Percentiles rank a stretch among this genome's conserved stretches.
Conservation (phyloP, 1,140 invertebrate species). For the Reticulitermes speratus region DNA sequence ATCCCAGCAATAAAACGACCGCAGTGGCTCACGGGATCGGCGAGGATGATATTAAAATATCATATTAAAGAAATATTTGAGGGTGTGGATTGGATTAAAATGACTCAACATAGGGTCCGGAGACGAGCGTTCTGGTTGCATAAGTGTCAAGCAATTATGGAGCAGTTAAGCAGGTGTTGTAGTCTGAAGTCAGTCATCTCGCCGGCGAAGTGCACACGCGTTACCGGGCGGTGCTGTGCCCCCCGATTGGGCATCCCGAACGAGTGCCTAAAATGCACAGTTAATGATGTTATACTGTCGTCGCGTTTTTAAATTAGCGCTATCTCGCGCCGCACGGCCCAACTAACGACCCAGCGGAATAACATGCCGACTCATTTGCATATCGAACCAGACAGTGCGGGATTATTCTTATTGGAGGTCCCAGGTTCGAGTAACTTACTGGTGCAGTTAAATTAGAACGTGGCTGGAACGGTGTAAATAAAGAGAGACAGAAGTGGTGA, state of each 20-base stretch:
- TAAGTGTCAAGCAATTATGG: too few species aligned
- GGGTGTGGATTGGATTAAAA: too few species aligned
- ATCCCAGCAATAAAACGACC: too few species aligned
- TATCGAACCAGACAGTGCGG: neutral
- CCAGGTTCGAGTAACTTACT: neutral
- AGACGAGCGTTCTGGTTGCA: too few species aligned
- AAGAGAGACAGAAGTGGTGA: neutral
- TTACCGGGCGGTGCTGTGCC: neutral
- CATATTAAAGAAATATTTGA: too few species aligned
- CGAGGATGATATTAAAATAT: too few species aligned
- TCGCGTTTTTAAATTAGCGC: neutral
- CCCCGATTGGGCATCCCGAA: neutral
- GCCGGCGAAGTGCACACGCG: neutral
- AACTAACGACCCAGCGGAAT: neutral
- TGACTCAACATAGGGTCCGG: too few species aligned
- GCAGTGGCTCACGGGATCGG: too few species aligned
- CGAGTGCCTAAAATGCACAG: neutral
- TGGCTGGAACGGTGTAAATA: neutral
- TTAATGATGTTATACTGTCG: conserved; percentile 16
- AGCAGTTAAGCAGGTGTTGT: too few species aligned
- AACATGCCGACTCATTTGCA: neutral
- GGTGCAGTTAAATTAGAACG: neutral
- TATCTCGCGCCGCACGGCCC: neutral
- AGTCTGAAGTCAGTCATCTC: too few species aligned
- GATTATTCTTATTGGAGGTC: neutral